Evolutionary conservation across 2,113 vertebrate species (phyloP).

Genomic region (Carassius carassius): DNA sequence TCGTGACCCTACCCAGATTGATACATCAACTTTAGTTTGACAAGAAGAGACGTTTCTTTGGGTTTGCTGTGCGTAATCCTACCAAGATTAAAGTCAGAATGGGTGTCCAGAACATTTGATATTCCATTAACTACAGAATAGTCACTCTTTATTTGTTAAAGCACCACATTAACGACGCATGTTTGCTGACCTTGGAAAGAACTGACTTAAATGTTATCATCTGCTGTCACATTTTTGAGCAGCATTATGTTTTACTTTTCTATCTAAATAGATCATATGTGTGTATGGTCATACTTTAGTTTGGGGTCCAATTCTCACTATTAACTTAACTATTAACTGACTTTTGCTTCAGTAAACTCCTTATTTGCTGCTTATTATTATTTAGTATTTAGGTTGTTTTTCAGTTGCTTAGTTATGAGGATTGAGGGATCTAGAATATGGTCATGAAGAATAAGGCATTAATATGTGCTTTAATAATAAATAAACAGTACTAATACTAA

Average conservation of each 20-base stretch:
- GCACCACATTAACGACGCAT: conserved; percentile 19
- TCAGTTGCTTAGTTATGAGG: no score
- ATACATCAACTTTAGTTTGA: conserved; percentile 32
- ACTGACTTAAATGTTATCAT: background rate
- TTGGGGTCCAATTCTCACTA: background rate
- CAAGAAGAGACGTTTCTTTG: conserved; percentile 26
- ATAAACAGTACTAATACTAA: no score
- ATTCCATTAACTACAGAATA: conserved; percentile 10
- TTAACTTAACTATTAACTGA: background rate
- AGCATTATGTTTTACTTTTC: conserved; percentile 17
- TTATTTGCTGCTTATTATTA: background rate
- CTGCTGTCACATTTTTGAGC: background rate
- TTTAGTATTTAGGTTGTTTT: no score
- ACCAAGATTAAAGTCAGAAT: conserved; percentile 38
- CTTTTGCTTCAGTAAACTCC: background rate
- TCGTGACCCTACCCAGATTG: conserved; percentile 32
- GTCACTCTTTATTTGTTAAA: conserved; percentile 32
- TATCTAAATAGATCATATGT: background rate
- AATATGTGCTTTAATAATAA: no score
- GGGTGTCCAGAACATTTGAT: conserved; percentile 28
- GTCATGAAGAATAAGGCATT: no score
- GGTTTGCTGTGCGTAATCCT: conserved; percentile 40
- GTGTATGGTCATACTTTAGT: background rate
- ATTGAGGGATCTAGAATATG: no score
- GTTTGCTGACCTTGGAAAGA: conserved; percentile 38